Conservation (phyloP, 1,140 invertebrate genomes). For the Pseudomyrmex pallidus region DNA sequence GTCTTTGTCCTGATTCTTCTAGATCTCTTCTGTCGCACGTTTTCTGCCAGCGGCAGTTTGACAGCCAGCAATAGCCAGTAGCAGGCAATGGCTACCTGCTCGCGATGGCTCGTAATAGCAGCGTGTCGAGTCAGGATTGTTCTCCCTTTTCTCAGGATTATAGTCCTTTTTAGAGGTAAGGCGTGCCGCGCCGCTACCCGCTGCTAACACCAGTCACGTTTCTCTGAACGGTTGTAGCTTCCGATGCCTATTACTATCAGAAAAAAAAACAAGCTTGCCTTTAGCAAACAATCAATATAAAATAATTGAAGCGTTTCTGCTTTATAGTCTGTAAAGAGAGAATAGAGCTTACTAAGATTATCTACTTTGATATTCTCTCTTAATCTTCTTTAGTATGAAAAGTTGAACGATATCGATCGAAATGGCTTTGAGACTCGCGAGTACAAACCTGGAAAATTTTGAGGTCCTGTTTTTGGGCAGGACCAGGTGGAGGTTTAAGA, state of each 20-base stretch:
- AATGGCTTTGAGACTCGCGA: background rate
- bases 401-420: background rate
- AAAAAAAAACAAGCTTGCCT: conserved; percentile 22
- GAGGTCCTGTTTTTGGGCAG: conserved; percentile 91
- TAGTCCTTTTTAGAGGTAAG: conserved; percentile 82
- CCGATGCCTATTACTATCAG: conserved; percentile 93
- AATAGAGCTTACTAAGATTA: background rate
- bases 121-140: conserved; percentile 83
- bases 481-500: conserved; percentile 81
- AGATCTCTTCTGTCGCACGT: conserved; percentile 69
- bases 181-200: conserved; percentile 83
- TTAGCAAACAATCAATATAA: too few species aligned
- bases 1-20: conserved; percentile 79
- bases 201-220: conserved; percentile 91
- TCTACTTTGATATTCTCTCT: background rate
- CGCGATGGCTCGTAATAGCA: conserved; percentile 72
- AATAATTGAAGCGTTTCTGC: background rate
- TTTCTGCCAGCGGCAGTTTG: conserved; percentile 78
- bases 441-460: conserved; percentile 92
- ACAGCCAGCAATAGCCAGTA: conserved; percentile 70
- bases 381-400: too few species aligned
- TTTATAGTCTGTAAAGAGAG: background rate
- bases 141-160: conserved; percentile 55
- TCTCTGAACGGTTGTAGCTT: conserved; percentile 97
- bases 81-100: conserved; percentile 73